phyloP scores from a whole-genome alignment of 2,888 invertebrate genomes.

The Acanthoscelides obtectus region DNA sequence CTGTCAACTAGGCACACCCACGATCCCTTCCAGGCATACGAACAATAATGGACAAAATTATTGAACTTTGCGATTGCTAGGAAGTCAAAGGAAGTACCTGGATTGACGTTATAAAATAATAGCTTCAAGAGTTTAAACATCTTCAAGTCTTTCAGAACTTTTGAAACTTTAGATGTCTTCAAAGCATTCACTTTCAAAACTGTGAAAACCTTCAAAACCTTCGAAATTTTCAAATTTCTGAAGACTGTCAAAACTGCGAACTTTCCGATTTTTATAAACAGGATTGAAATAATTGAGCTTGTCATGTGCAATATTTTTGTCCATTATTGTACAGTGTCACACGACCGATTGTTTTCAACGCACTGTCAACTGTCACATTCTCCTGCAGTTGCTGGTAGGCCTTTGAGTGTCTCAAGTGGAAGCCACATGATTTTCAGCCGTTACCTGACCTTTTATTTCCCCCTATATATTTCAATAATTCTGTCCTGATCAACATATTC shows the following conservation, averaged over 20 bases:
- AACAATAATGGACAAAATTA: conserved; percentile 23
- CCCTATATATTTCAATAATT: conserved; percentile 91
- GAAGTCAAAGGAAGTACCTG: too few species aligned
- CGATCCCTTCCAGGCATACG: conserved; percentile 30
- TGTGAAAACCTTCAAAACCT: too few species aligned
- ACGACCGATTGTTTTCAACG: not conserved
- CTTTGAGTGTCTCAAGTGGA: conserved; percentile 40
- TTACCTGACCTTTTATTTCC: conserved; percentile 61
- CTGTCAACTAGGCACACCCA: conserved; percentile 30
- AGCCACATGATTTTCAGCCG: conserved; percentile 46
- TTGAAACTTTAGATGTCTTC: too few species aligned
- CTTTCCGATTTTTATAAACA: too few species aligned
- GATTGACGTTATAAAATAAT: too few species aligned
- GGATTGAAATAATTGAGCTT: too few species aligned
- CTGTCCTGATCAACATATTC: conserved; percentile 96
- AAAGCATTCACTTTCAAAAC: too few species aligned
- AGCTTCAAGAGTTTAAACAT: too few species aligned
- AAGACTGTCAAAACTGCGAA: too few species aligned
- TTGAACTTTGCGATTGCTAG: too few species aligned
- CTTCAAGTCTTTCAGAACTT: too few species aligned
- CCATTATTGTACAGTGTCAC: not conserved
- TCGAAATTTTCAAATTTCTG: too few species aligned
- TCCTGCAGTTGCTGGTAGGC: conserved; percentile 27
- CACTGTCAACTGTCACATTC: not conserved
- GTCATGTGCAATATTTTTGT: conserved; percentile 9